Evolutionary conservation across 2,797 vertebrate genomes (phyloP), one percentile per base, ranked within the genome.

Genomic region (Paguma larvata): DNA sequence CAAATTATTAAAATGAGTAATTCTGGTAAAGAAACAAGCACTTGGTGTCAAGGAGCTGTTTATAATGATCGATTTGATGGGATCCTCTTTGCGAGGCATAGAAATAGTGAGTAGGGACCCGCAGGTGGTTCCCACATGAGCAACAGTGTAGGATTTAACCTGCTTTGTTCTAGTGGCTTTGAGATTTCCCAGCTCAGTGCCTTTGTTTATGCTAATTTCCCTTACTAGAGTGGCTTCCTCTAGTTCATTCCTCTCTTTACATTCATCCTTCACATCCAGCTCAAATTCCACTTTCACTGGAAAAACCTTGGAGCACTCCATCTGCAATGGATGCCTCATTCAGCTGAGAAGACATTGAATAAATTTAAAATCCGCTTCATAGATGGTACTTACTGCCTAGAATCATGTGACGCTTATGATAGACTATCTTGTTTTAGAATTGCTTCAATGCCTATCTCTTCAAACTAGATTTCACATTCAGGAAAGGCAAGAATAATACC

Each of bases 11-110:
- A 95, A 68, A 53, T 30, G 48, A 84, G 5, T 77, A 41, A 84
- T 73, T 92, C 48, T 53, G 53, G 85, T 90, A 91, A 75, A 91
- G 70, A 89, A 85, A 85, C 25, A 91, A 80, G 34, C 2, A 15
- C 56, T 90, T 87, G 65, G 51, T 21, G 53, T 41, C 56, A 46
- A 59, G 85, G 41, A 48, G 27, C 67, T 91, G 12, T 67, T 92
- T 79, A 4, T 14, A 70, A 70, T 68, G 38, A 12, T 91, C 23
- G 9, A 44, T 59, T 32, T 83, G 82, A 79, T 27, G 91, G 77
- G 15, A 1, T 56, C 30, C 70, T 30, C 5, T 65, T 48, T 5
- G 48, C 14, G 51, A 34, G 51, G 56, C 18, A 27, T 59, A 30
- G 41, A 75, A 8, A 16, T 3, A 51, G 30, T 9, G 12, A 48